These are phyloP conservation scores for Lagopus leucura DNA, from an alignment of 2,113 vertebrate species.

Conservation along the genomic window DNA sequence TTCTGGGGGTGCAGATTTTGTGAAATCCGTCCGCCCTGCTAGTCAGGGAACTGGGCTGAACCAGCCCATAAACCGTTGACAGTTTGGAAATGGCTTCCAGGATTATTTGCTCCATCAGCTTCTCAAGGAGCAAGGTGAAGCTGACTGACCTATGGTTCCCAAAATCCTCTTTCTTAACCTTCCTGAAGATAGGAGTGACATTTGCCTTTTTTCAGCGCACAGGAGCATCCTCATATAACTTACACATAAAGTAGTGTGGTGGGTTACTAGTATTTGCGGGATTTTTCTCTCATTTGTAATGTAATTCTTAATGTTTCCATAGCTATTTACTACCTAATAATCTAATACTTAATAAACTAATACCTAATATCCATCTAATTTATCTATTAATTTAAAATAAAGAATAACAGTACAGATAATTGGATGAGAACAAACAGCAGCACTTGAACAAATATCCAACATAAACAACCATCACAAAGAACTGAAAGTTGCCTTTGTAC, in stretches of 20 bases:
- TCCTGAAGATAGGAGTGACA: not conserved
- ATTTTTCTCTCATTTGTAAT: not conserved
- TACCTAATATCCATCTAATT: no score
- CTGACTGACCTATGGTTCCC: not conserved
- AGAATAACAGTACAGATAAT: not conserved
- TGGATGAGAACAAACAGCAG: not conserved
- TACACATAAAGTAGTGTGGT: not conserved
- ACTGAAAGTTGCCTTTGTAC: not conserved
- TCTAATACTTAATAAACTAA: no score
- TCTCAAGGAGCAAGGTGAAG: not conserved
- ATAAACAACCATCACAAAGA: not conserved
- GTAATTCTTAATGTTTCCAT: not conserved
- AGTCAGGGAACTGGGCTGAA: no score
- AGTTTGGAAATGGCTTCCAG: not conserved
- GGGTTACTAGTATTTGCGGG: not conserved
- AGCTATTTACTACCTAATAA: not conserved
- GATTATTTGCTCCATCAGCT: not conserved
- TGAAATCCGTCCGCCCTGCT: no score
- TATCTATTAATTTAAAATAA: not conserved
- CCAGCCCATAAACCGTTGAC: no score
- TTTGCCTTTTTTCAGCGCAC: not conserved
- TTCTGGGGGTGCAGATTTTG: no score
- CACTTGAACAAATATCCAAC: not conserved
- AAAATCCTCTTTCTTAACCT: not conserved
- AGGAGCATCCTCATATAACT: rapidly evolving